These are phyloP conservation scores for Daboia siamensis DNA, from an alignment of 2,113 vertebrate species.

Conservation along the genomic window DNA sequence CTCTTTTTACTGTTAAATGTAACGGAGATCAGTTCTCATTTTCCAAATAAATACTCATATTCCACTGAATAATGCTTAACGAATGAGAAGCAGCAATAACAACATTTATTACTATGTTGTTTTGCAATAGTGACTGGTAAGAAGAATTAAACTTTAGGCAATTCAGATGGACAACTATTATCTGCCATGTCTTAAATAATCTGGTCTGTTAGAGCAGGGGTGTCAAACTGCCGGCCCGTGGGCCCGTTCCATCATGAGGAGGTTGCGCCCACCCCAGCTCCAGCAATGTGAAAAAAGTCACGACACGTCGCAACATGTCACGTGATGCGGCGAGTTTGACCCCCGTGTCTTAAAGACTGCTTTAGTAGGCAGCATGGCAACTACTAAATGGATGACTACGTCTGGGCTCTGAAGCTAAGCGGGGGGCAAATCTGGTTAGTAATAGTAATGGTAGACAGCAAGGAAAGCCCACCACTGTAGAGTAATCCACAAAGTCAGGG, in stretches of 20 bases:
- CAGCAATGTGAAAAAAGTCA: no score
- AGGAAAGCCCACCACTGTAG: background rate
- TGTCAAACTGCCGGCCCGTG: no score
- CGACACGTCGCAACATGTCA: no score
- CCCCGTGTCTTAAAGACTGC: no score
- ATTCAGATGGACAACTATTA: background rate
- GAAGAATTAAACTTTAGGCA: constrained; percentile 1
- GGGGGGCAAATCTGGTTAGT: background rate
- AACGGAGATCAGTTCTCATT: background rate
- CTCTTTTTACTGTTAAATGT: background rate
- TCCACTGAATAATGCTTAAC: constrained; percentile 24
- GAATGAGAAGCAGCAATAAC: background rate
- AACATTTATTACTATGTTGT: constrained; percentile 11
- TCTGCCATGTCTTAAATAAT: background rate
- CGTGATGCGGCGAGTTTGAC: no score
- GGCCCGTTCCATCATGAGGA: no score
- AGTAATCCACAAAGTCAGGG: background rate
- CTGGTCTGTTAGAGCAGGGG: background rate
- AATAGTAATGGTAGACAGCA: background rate
- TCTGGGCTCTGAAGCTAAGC: background rate
- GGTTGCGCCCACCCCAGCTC: no score
- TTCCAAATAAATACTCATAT: constrained; percentile 23
- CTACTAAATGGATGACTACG: background rate
- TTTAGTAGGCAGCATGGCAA: background rate
- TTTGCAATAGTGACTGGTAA: background rate